Base-by-base conservation (phyloP, 2,888 invertebrate species). In the Bellardia pandia region DNA sequence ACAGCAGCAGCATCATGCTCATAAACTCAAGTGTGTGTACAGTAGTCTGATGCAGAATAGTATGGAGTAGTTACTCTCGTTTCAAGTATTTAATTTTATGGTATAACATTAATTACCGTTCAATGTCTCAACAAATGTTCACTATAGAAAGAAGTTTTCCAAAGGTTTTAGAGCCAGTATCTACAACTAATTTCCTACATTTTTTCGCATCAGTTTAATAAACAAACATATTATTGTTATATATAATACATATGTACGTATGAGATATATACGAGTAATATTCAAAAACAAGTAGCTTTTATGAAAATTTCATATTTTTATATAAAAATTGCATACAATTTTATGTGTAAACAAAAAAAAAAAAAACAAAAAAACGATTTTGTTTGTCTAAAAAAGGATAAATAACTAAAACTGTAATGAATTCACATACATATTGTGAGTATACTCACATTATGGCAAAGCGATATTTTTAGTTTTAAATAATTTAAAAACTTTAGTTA, bases 301-400 rank as follows among this genome's bases (percentile, higher is more conserved):
- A 53, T 45, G 64, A 80, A 64, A 16, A 64, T 56, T 45, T 69
- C 23, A 42, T 76, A 64, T 76, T 64, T 71, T 45, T 33, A 42
- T 76, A 56, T 23, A 62, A 62, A 37, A 56, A 76, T 53, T 62
- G 60, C 30, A 53, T 14, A 56, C 1, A 76, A 33, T 83, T 83
- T 33, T n/a, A 42, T 68, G 30, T 33, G 40, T 58, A 68, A 75
- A 58, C 23, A 48, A 13, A 33, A 33, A 9, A 77, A 53, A 30
- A 23, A 23, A 23, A 0, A 23, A 23, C n/a, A 23, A 23, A 0
- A 16, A 8, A 33, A 45, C 3, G 30, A 1, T 8, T 60, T 62
- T 76, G 3, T 64, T 69, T 76, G 42, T 16, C 42, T 64, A 37
- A 76, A 74, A 60, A 40, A 62, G 6, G 11, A 40, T 2, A 74